Percentiles rank a stretch among this genome's conserved stretches.
Conservation (phyloP, 2,113 vertebrate genomes). For the Rhagologus leucostigma region DNA sequence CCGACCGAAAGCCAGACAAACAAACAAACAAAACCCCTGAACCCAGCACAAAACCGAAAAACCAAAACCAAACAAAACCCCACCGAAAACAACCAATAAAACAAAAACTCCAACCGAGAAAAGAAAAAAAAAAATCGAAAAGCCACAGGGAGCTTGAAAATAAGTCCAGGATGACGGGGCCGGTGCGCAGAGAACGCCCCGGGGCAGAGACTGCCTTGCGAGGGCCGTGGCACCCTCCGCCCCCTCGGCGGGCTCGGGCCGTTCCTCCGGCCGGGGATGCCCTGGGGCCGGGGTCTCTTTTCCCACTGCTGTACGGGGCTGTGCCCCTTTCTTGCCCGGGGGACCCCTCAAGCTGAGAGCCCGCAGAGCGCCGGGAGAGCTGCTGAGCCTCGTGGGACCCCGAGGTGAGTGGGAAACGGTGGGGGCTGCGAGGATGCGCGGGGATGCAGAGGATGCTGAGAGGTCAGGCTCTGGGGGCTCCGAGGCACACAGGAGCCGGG, state of each 20-base stretch:
- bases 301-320: background rate
- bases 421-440: background rate
- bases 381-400: background rate
- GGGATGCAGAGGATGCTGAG: background rate
- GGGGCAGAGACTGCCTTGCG: too few relatives aligned
- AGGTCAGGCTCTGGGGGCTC: background rate
- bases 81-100: background rate
- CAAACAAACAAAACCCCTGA: background rate
- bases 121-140: rapidly evolving
- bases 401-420: rapidly evolving
- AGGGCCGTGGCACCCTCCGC: background rate
- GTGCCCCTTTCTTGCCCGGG: background rate
- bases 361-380: background rate
- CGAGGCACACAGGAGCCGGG: background rate
- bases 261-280: background rate
- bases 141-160: background rate
- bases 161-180: background rate
- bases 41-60: background rate
- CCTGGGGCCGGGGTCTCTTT: rapidly evolving
- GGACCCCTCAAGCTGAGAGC: background rate
- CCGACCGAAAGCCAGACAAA: rapidly evolving
- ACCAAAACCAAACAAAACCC: background rate
- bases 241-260: background rate
- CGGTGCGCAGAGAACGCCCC: rapidly evolving
- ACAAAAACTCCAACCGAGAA: background rate